Evolutionary conservation across 2,888 invertebrate species (phyloP).

Genomic region (Koerneria pararmatus): DNA sequence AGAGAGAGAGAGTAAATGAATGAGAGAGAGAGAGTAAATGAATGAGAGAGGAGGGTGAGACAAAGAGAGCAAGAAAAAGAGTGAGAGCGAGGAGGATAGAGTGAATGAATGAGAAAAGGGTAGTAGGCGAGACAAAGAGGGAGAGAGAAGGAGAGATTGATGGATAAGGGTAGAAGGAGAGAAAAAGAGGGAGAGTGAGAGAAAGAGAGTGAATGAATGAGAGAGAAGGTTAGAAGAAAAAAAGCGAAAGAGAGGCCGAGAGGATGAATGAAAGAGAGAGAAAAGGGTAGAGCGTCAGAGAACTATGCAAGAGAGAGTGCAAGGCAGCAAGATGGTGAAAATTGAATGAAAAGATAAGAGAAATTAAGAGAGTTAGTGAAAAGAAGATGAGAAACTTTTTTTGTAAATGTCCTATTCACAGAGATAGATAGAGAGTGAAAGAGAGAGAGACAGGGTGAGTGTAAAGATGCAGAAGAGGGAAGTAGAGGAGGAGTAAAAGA

Average conservation of each 20-base stretch:
- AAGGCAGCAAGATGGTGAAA: too few relatives aligned
- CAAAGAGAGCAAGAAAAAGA: constrained; percentile 1
- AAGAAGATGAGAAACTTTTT: too few relatives aligned
- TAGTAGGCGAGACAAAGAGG: neutral
- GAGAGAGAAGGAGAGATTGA: neutral
- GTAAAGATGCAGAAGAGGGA: neutral
- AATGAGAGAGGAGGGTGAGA: constrained; percentile 11
- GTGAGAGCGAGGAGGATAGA: neutral
- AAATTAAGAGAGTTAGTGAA: too few relatives aligned
- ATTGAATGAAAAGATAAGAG: too few relatives aligned
- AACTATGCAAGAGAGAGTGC: too few relatives aligned
- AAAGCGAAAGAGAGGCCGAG: constrained; percentile 2
- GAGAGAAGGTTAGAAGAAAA: neutral
- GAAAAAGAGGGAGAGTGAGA: neutral
- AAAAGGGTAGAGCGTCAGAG: neutral
- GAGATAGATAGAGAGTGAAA: neutral
- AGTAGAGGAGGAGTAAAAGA: neutral
- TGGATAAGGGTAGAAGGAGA: neutral
- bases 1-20: constrained; percentile 1
- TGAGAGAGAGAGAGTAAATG: constrained; percentile 9
- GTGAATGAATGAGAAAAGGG: neutral
- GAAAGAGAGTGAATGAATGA: neutral
- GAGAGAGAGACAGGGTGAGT: neutral
- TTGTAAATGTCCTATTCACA: neutral
- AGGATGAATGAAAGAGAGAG: neutral